Conservation (phyloP, 2,113 vertebrate species). For the Siphamia tubifer region DNA sequence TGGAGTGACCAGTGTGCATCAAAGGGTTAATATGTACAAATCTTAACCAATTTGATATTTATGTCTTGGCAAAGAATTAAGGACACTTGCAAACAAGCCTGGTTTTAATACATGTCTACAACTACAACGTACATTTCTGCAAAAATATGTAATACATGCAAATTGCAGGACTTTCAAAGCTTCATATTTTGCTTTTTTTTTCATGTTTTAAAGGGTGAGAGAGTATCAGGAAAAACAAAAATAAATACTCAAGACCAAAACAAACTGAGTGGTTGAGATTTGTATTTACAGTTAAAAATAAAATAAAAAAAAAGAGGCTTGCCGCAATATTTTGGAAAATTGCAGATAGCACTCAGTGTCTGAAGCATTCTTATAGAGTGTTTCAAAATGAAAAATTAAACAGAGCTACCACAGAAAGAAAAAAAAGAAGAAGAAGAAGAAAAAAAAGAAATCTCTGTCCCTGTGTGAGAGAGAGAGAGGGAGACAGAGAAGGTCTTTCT, state of each 20-base stretch:
- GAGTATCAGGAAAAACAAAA: slow-evolving; percentile 38
- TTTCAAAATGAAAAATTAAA: slow-evolving; percentile 34
- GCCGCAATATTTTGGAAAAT: slow-evolving; percentile 27
- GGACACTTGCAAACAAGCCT: slow-evolving; percentile 33
- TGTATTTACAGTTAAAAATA: slow-evolving; percentile 74
- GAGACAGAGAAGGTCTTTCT: slow-evolving; percentile 52
- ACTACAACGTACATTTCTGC: slow-evolving; percentile 49
- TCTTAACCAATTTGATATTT: background rate
- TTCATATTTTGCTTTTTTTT: slow-evolving; percentile 17
- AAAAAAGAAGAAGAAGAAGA: slow-evolving; percentile 46
- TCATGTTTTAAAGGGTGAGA: background rate
- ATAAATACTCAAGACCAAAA: slow-evolving; percentile 57
- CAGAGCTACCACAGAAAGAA: slow-evolving; percentile 46
- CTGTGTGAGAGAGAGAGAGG: slow-evolving; percentile 22
- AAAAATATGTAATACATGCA: slow-evolving; percentile 49
- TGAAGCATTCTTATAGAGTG: background rate
- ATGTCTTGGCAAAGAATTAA: slow-evolving; percentile 26
- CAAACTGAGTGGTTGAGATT: slow-evolving; percentile 41
- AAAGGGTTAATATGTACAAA: background rate
- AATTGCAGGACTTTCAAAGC: background rate
- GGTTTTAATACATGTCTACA: slow-evolving; percentile 62
- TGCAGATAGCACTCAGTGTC: slow-evolving; percentile 4
- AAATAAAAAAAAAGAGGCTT: slow-evolving; percentile 37
- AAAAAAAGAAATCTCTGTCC: slow-evolving; percentile 39
- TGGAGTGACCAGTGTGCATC: too few relatives aligned